Evolutionary conservation across 2,888 invertebrate genomes (phyloP).

Genomic region (Trissolcus brochymenae): DNA sequence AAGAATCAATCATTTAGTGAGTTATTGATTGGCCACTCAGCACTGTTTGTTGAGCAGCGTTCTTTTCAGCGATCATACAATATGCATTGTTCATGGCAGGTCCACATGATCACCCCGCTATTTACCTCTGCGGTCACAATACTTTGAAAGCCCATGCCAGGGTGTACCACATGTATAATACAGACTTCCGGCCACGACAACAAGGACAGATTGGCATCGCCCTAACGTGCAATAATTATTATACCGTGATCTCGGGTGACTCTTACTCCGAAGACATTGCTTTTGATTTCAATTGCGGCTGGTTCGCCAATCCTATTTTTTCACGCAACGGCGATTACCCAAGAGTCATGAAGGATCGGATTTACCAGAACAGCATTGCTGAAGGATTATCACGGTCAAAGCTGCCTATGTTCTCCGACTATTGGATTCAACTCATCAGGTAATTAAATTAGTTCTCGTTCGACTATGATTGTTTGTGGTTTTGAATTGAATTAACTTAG

Average conservation of each 20-base stretch:
- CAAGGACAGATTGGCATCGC: slow-evolving; percentile 77
- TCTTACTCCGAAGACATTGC: slow-evolving; percentile 44
- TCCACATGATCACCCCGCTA: slow-evolving; percentile 49
- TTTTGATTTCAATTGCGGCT: slow-evolving; percentile 76
- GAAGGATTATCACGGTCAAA: slow-evolving; percentile 76
- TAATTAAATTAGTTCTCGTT: slow-evolving; percentile 22
- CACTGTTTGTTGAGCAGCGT: slow-evolving; percentile 31
- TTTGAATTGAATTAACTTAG: too few relatives aligned
- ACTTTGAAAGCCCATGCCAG: slow-evolving; percentile 85
- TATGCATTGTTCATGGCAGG: slow-evolving; percentile 48
- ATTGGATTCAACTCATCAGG: slow-evolving; percentile 80
- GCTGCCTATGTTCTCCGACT: slow-evolving; percentile 76
- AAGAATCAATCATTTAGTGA: slow-evolving; percentile 78
- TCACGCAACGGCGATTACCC: slow-evolving; percentile 78
- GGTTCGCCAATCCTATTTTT: slow-evolving; percentile 77
- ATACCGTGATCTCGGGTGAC: slow-evolving; percentile 58
- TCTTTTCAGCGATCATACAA: slow-evolving; percentile 43
- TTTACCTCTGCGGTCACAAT: slow-evolving; percentile 81
- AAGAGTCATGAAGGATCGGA: slow-evolving; percentile 75
- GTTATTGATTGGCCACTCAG: slow-evolving; percentile 17
- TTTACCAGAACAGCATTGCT: slow-evolving; percentile 74
- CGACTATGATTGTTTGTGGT: too few relatives aligned
- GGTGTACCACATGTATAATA: slow-evolving; percentile 82
- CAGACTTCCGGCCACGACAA: slow-evolving; percentile 79
- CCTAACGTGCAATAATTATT: slow-evolving; percentile 38